phyloP scores from a whole-genome alignment of 2,113 vertebrate genomes.

The Sphaerodactylus townsendi region DNA sequence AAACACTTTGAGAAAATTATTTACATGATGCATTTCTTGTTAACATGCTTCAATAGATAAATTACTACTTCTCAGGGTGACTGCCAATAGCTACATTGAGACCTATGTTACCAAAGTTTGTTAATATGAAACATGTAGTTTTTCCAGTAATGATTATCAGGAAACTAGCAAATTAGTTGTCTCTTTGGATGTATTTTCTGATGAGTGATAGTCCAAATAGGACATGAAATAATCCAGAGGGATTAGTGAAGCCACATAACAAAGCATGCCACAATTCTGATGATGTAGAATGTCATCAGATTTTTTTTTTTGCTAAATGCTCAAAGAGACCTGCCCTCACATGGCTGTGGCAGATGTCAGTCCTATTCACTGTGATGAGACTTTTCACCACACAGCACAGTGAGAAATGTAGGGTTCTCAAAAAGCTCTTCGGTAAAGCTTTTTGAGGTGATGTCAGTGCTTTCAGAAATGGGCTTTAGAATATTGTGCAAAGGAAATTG shows the following conservation, averaged over 20 bases:
- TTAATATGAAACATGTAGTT: conserved; percentile 21
- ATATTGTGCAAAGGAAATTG: neutral
- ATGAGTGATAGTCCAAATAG: conserved; percentile 12
- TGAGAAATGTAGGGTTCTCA: neutral
- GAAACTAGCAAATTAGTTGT: neutral
- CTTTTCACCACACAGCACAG: neutral
- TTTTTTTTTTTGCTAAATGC: neutral
- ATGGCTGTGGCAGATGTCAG: neutral
- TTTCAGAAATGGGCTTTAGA: neutral
- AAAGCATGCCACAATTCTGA: too few species aligned
- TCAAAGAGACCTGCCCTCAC: neutral
- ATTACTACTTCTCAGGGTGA: neutral
- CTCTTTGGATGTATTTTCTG: conserved; percentile 16
- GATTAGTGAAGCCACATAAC: conserved; percentile 31
- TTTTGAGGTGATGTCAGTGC: neutral
- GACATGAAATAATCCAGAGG: neutral
- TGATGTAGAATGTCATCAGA: neutral
- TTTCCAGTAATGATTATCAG: conserved; percentile 1
- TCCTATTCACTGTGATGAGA: neutral
- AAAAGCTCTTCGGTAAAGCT: neutral
- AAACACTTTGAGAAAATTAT: neutral
- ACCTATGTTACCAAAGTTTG: conserved; percentile 15
- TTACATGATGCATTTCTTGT: neutral
- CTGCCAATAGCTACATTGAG: neutral
- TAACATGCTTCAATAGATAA: conserved; percentile 18